Conservation (phyloP, 1,140 invertebrate species). For the Drosophila pandora region DNA sequence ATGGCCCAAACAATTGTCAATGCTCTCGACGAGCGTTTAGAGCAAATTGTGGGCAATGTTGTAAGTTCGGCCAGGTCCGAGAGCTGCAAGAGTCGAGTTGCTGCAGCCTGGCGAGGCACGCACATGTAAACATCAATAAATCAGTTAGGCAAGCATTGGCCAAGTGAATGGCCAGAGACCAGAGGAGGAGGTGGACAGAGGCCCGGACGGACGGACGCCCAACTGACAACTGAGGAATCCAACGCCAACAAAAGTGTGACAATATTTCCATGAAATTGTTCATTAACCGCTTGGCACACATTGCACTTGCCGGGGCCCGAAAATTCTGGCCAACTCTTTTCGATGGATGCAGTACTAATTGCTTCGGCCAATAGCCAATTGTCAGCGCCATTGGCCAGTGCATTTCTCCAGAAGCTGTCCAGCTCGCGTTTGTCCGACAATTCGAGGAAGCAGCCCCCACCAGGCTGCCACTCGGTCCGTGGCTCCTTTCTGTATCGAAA, state of each 20-base stretch:
- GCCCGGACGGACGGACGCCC: neutral
- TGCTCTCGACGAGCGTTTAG: constrained; percentile 76
- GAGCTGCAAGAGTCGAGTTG: constrained; percentile 18
- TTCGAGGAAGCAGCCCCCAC: constrained; percentile 60
- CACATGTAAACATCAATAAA: constrained; percentile 82
- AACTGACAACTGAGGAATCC: constrained; percentile 65
- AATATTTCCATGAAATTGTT: constrained; percentile 82
- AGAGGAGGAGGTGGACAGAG: constrained; percentile 5
- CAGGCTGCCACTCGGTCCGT: constrained; percentile 5
- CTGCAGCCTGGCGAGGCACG: constrained; percentile 55
- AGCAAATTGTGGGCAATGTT: constrained; percentile 79
- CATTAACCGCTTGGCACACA: constrained; percentile 82
- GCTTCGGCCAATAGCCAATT: constrained; percentile 58
- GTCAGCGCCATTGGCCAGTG: constrained; percentile 48
- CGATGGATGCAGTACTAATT: constrained; percentile 58
- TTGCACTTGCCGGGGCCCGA: constrained; percentile 58
- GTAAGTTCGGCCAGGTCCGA: constrained; percentile 50
- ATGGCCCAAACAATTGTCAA: constrained; percentile 81
- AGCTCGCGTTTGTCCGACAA: constrained; percentile 69
- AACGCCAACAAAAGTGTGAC: constrained; percentile 81
- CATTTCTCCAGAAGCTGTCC: constrained; percentile 76
- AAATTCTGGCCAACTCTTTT: constrained; percentile 62
- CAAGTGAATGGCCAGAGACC: constrained; percentile 59
- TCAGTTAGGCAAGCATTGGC: constrained; percentile 80
- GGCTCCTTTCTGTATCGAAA: constrained; percentile 49